Conservation (phyloP, 1,140 invertebrate species). For the Bursaphelenchus mucronatus region DNA sequence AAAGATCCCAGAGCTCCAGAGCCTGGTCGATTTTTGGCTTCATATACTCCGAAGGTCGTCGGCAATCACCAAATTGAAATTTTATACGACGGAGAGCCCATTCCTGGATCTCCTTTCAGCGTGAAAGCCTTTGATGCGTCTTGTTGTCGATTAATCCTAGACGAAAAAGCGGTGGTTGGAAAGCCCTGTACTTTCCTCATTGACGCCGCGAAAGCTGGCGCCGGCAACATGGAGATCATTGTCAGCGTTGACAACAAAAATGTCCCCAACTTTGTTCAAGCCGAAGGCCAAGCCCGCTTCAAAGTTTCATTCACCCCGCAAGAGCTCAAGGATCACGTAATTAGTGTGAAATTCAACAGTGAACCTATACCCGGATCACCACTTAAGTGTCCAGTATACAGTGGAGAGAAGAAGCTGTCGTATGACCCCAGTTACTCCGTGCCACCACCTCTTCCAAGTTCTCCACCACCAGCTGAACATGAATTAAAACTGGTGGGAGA, state of each 20-base stretch:
- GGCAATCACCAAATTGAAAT: conserved; percentile 73
- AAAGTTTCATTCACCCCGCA: conserved; percentile 92
- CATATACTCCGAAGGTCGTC: conserved; percentile 81
- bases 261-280: conserved; percentile 95
- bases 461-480: conserved; percentile 27
- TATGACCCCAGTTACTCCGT: conserved; percentile 65
- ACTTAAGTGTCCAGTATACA: conserved; percentile 67
- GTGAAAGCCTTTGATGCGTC: conserved; percentile 90
- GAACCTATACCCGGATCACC: conserved; percentile 75
- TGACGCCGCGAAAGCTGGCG: conserved; percentile 64
- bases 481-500: conserved; percentile 50
- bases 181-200: conserved; percentile 59
- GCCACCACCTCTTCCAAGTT: conserved; percentile 27
- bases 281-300: conserved; percentile 90
- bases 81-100: conserved; percentile 73
- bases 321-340: conserved; percentile 70
- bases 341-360: conserved; percentile 89
- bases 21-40: conserved; percentile 66
- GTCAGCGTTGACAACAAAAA: conserved; percentile 94
- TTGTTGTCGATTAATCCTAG: conserved; percentile 82
- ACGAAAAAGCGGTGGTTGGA: conserved; percentile 78
- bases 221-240: conserved; percentile 76
- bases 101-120: conserved; percentile 87
- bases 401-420: conserved; percentile 65
- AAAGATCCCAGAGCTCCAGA: conserved; percentile 26